A percentile compares a stretch with the other conserved stretches of the same genome.
phyloP scores from a whole-genome alignment of 2,113 vertebrate species.

The Takifugu flavidus region DNA sequence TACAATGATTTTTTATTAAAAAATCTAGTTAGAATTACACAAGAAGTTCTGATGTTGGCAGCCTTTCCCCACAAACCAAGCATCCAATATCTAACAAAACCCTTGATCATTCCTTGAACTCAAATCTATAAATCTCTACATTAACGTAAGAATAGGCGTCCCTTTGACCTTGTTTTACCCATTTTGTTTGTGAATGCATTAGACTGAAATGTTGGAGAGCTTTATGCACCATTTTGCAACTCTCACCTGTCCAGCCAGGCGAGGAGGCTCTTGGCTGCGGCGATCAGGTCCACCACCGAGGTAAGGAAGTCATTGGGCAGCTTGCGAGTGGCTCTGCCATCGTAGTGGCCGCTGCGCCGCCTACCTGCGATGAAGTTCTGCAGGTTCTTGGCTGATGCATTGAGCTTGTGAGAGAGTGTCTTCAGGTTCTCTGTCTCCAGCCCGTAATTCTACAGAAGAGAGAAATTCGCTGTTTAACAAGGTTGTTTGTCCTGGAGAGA shows the following conservation, averaged over 20 bases:
- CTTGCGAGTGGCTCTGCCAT: conserved; percentile 85
- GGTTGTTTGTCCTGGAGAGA: conserved; percentile 23
- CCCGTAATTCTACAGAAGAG: conserved; percentile 87
- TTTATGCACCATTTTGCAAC: conserved; percentile 35
- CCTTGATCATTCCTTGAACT: neutral
- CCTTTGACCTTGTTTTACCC: too few species aligned
- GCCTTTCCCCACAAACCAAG: neutral
- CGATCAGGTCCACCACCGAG: conserved; percentile 95
- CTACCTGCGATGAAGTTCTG: conserved; percentile 91
- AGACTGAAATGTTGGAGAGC: too few species aligned
- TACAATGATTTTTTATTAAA: neutral
- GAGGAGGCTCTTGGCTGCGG: conserved; percentile 91
- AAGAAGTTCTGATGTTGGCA: neutral
- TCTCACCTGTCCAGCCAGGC: conserved; percentile 94
- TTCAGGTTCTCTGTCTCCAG: conserved; percentile 97
- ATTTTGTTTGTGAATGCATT: too few species aligned
- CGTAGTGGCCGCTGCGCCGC: conserved; percentile 84
- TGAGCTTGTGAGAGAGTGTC: conserved; percentile 89
- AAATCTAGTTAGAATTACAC: too few species aligned
- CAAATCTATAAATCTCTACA: neutral
- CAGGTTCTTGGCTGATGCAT: conserved; percentile 88
- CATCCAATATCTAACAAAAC: neutral
- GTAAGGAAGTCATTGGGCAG: conserved; percentile 95
- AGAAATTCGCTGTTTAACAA: conserved; percentile 1
- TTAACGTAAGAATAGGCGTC: neutral